These are phyloP conservation scores for Sebastes trivittatus DNA, from an alignment of 2,797 vertebrate species.

Conservation along the genomic window DNA sequence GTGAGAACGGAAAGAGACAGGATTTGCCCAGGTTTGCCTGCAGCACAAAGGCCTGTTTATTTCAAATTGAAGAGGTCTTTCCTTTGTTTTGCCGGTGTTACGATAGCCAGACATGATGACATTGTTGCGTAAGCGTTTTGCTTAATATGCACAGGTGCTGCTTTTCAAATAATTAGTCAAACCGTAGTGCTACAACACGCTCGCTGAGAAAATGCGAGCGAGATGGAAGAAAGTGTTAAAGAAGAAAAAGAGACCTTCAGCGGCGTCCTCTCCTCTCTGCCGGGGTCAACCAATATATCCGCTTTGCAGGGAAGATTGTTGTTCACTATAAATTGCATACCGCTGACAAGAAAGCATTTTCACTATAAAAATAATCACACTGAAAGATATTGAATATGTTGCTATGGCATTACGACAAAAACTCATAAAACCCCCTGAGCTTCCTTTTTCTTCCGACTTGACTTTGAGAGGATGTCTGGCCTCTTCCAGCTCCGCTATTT, in stretches of 20 bases:
- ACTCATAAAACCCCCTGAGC: neutral
- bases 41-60: neutral
- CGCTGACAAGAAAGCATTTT: neutral
- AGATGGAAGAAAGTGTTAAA: neutral
- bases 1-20: neutral
- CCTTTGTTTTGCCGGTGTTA: neutral
- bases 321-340: neutral
- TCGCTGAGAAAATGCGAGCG: neutral
- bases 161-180: conserved; percentile 5
- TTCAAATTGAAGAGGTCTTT: neutral
- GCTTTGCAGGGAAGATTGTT: neutral
- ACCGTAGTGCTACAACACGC: neutral
- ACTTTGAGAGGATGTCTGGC: neutral
- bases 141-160: neutral
- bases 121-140: neutral
- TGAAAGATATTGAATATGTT: neutral
- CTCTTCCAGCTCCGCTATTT: neutral
- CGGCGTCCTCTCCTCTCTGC: neutral
- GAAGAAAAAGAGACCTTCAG: neutral
- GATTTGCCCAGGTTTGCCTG: conserved; percentile 12
- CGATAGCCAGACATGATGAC: neutral
- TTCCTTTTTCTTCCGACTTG: neutral
- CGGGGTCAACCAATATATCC: neutral
- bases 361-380: neutral
- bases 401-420: neutral